phyloP scores from a whole-genome alignment of 1,140 invertebrate genomes.

The Macrocentrus cingulum region DNA sequence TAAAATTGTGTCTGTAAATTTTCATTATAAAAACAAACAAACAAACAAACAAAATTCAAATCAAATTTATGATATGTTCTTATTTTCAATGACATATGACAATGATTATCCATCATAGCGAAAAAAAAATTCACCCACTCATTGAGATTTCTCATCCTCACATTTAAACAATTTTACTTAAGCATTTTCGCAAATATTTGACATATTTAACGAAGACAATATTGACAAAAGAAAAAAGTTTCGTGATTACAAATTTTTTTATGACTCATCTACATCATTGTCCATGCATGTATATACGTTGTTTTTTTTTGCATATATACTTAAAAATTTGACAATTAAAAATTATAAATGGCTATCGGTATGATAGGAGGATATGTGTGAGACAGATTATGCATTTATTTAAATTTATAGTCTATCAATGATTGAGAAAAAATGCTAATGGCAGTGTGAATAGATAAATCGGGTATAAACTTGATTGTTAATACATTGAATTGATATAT shows the following conservation, averaged over 20 bases:
- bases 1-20: background rate
- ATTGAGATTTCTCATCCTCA: background rate
- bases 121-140: background rate
- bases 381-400: conserved; percentile 16
- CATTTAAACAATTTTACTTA: no score
- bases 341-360: no score
- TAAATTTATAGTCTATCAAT: conserved; percentile 25
- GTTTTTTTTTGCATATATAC: background rate
- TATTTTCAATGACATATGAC: background rate
- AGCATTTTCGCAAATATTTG: no score
- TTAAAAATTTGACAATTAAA: background rate
- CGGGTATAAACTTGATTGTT: conserved; percentile 28
- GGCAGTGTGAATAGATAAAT: conserved; percentile 52
- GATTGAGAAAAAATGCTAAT: conserved; percentile 46
- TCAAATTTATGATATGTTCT: conserved; percentile 1
- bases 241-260: no score
- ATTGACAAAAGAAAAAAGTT: no score
- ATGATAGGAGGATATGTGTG: background rate
- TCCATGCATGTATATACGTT: background rate
- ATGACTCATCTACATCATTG: no score
- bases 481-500: background rate
- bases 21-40: background rate
- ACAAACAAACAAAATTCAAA: no score
- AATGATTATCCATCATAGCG: background rate
- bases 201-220: no score